Percentiles rank a stretch among this genome's conserved stretches.
Evolutionary conservation across 2,113 vertebrate genomes (phyloP).

Genomic region (Ptyas mucosa): DNA sequence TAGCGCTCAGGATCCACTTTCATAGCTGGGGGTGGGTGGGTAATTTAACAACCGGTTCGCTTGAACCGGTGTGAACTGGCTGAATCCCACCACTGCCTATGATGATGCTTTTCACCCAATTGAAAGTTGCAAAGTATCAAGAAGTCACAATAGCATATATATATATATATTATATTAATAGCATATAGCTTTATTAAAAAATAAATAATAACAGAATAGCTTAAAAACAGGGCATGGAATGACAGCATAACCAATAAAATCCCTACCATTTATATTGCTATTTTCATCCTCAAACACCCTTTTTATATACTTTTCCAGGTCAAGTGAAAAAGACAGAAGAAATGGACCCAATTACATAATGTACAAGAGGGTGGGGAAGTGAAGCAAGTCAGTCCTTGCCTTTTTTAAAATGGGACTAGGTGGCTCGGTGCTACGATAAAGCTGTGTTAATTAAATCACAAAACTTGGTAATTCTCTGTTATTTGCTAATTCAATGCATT

Average conservation of each 20-base stretch:
- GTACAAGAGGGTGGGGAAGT: constrained; percentile 42
- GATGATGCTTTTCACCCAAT: background rate
- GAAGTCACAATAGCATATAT: background rate
- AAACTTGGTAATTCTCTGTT: constrained; percentile 61
- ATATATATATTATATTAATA: no score
- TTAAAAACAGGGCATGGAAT: background rate
- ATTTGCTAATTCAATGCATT: constrained; percentile 62
- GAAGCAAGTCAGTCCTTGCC: constrained; percentile 34
- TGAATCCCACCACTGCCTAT: no score
- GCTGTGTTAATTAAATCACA: constrained; percentile 67
- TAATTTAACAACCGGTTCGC: no score
- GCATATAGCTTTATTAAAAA: background rate
- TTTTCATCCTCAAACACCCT: constrained; percentile 22
- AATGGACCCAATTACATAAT: constrained; percentile 46
- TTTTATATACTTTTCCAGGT: background rate
- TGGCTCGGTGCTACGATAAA: constrained; percentile 59
- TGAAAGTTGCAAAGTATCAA: background rate
- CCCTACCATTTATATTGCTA: background rate
- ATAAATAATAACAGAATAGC: background rate
- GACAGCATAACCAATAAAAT: background rate
- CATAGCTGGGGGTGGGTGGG: no score
- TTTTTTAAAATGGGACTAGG: constrained; percentile 59
- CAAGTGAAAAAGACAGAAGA: constrained; percentile 28
- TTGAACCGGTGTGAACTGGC: no score
- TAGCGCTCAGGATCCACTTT: no score